Base-by-base conservation (phyloP, 1,140 invertebrate species). In the Anthonomus grandis region DNA sequence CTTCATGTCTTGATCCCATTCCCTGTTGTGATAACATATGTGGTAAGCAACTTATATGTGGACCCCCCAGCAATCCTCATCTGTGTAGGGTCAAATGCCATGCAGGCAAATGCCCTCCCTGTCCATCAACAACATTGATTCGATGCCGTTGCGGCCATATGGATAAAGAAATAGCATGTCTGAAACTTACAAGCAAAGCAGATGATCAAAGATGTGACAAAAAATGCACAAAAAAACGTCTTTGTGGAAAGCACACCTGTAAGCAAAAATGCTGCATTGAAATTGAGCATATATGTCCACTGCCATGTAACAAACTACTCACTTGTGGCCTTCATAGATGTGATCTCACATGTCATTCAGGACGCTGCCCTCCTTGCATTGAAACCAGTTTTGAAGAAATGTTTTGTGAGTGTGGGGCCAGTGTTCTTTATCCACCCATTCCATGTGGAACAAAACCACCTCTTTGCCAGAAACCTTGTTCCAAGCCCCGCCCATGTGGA, bases 141-240 rank as follows among this genome's bases (percentile, higher is more conserved):
- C 83, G 82, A 47, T 98, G 96, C 69, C 84, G 91, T n/a, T 98
- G 96, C 74, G 91, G 90, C n/a, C 82, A 86, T 66, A 89, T 88
- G 76, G 84, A 86, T 51, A 87, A 88, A 62, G 85, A 93, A 71
- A 82, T 96, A 38, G 78, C 83, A 0, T 98, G 95, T 70, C 75
- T 75, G 1, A 82, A 92, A 34, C 70, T 93, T 0, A 83, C 76
- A 0, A 80, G 81, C 0, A 82, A 84, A 64, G 78, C 81, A 17
- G 84, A 87, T 63, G 87, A 88, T 67, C 83, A 86, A 4, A 73
- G 85, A 9, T 98, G 95, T 74, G 84, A 93, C 64, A 90, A 87
- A 63, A 87, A 88, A 64, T 98, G 94, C 73, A 88, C 85, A 36
- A 95, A 94, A 79, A 91, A 90, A 73, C 78, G 87, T 57, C 83